A percentile compares a stretch with the other conserved stretches of the same genome.
Evolutionary conservation across 2,113 vertebrate species (phyloP).

Genomic region (Tragulus kanchil): DNA sequence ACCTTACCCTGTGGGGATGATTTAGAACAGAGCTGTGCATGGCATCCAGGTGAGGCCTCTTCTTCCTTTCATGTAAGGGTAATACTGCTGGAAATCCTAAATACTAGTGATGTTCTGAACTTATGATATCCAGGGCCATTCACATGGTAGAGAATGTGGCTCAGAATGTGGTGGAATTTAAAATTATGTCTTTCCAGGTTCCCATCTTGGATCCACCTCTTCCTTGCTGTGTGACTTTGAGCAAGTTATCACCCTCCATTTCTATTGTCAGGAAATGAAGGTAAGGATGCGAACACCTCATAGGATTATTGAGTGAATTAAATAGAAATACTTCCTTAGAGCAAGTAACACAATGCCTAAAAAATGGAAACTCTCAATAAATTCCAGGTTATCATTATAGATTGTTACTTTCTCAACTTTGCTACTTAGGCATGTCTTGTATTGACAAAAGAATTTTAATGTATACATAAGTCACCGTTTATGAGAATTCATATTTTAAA

Average conservation of each 20-base stretch:
- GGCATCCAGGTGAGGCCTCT: too few species aligned
- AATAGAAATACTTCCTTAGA: constrained; percentile 25
- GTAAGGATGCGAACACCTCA: background rate
- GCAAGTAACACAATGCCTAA: background rate
- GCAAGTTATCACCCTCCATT: background rate
- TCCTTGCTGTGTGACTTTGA: background rate
- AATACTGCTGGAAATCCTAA: background rate
- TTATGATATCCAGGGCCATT: background rate
- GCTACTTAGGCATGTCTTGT: background rate
- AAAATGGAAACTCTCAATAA: background rate
- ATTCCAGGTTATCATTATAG: background rate
- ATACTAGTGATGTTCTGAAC: background rate
- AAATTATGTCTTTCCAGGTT: background rate
- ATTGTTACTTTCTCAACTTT: background rate
- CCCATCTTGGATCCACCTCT: background rate
- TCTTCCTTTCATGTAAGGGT: background rate
- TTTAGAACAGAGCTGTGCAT: background rate
- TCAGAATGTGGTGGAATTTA: background rate
- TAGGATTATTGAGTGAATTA: background rate
- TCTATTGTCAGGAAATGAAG: background rate
- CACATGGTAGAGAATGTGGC: background rate
- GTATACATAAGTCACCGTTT: background rate
- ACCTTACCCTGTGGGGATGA: background rate
- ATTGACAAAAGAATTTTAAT: background rate
- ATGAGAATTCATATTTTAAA: background rate